Evolutionary conservation across 2,888 invertebrate species (phyloP), one percentile per base, ranked within the genome.

Genomic region (Labia minor): DNA sequence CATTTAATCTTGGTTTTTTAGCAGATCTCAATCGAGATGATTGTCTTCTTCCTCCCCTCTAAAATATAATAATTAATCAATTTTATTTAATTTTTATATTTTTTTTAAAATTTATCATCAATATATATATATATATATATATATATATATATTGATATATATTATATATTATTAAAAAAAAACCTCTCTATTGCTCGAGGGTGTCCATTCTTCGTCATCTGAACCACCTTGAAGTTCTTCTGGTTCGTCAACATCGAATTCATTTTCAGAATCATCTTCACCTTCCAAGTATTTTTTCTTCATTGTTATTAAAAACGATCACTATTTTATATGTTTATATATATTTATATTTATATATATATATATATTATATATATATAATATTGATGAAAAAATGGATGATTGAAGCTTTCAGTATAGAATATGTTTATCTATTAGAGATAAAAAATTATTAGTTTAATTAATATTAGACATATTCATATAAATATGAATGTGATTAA

Each of bases 221-320:
- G 78, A 78, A n/a, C 77, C 78, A 37, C 76, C 78, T 72, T 75
- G 76, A 61, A 78, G 75, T 72, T 79, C 79, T 68, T 79, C 79
- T 0, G 78, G 79, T 72, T 79, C 79, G 71, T 79, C 79, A n/a
- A 72, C 73, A 65, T 73, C 72, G 68, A 73, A 73, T 67, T 73
- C 73, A 67, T 73, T 69, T 67, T 73, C 73, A 6, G 72, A 72
- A 21, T 72, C 72, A 19, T 69, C 69, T 33, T 67, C 68, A 1
- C 37, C 62, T n/a, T 69, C 33, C 6, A 33, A 8, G 16, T 16
- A n/a, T 49, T 49, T 49, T 49, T 49, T 49, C 49, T 49, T 49
- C 49, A 49, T 49, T 4, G 3, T 49, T 49, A 14, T 49, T 8
- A 33, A 33, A 33, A 33, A 33, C 33, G 11, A 33, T 8, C 11